Base-by-base conservation (phyloP, 2,113 vertebrate genomes). In the Motacilla alba region DNA sequence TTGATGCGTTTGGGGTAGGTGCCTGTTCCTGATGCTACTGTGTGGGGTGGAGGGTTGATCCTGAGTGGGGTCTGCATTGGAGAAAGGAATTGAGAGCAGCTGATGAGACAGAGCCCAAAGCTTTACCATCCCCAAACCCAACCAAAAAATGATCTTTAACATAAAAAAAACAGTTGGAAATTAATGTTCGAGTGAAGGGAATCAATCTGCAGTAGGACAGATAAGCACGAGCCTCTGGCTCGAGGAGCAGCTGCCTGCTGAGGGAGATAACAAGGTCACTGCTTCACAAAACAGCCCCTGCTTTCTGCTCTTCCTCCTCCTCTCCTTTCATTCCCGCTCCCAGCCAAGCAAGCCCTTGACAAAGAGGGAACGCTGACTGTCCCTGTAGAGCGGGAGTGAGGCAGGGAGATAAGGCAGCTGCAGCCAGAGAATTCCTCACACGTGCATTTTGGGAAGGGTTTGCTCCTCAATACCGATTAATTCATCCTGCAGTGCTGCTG, bases 131-230 rank as follows among this genome's bases (percentile, higher is more conserved):
- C 78, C 17, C 60, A 74, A 87, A 58, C 20, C 22, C 23, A 17
- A 17, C 22, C 59, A 74, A 64, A 37, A 53, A 43, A 37, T 1
- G 1, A 37, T 30, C 3, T 26, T 27, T n/a, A 26, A 49, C 55
- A 46, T 35, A 26, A 47, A 91, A 91, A 83, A 96, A 66, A 59
- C 62, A 87, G 83, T 78, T 73, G 86, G 79, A 96, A 96, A 97
- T 98, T 91, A 95, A 96, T 93, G 96, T 95, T 96, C 93, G 87
- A 92, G 87, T 83, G 79, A 87, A 92, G 87, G 62, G 92, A 97
- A 94, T 97, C 95, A 95, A 96, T 97, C 95, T 95, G 95, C 47
- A 30, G 68, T 86, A 52, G 26, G 64, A 37, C 93, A 95, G 98
- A 98, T 97, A 98, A 98, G 93, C 52, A 0, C 2, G 1, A 76